Conservation (phyloP, 2,797 vertebrate species). For the Melanogrammus aeglefinus region DNA sequence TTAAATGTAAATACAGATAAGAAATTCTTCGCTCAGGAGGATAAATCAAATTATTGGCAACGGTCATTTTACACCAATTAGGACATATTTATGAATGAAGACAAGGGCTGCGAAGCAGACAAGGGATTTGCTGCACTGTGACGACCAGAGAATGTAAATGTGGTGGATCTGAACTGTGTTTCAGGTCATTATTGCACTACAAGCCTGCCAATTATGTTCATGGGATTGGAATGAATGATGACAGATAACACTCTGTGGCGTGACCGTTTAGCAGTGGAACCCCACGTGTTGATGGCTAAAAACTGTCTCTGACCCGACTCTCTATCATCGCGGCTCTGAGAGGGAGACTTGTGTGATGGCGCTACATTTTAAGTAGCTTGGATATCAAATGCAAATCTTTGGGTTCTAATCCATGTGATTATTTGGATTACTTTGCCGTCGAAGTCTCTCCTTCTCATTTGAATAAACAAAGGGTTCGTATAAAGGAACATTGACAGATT, state of each 20-base stretch:
- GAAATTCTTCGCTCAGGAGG: too few species aligned
- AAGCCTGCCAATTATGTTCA: conserved; percentile 17
- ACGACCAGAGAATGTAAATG: conserved; percentile 32
- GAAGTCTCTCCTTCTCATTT: not conserved
- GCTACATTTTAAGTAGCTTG: not conserved
- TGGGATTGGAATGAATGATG: conserved; percentile 14
- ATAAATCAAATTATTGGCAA: too few species aligned
- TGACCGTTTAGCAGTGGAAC: conserved; percentile 17
- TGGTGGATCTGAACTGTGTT: conserved; percentile 18
- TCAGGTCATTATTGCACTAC: conserved; percentile 13
- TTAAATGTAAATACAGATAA: too few species aligned
- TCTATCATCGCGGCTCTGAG: not conserved
- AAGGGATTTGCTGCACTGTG: conserved; percentile 15
- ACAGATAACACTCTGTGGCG: not conserved
- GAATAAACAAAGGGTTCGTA: too few species aligned
- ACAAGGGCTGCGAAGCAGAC: conserved; percentile 11
- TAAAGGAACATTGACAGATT: too few species aligned
- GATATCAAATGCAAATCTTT: not conserved
- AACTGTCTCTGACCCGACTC: not conserved
- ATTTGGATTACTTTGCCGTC: not conserved
- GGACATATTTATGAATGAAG: too few species aligned
- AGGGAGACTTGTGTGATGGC: not conserved
- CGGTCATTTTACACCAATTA: too few species aligned
- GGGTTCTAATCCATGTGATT: not conserved
- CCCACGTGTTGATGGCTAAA: not conserved